Evolutionary conservation across 1,140 invertebrate species (phyloP).

Genomic region (Brachionus koreanus): DNA sequence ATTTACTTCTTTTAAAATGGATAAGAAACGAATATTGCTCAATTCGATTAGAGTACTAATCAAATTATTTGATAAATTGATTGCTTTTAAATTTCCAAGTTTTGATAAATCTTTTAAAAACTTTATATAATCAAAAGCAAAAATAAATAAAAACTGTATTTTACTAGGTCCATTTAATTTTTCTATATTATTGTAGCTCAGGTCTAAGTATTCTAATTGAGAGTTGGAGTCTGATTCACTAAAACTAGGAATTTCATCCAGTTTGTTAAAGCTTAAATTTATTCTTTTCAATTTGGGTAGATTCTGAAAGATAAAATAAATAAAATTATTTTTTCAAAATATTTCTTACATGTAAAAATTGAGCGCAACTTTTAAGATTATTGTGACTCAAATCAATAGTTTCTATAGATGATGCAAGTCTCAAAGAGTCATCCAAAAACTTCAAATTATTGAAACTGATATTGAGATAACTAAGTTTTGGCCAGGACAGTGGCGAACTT

Average conservation of each 20-base stretch:
- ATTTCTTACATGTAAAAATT: not conserved
- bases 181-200: constrained; percentile 34
- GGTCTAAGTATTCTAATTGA: constrained; percentile 17
- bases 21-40: not conserved
- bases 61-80: not conserved
- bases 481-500: constrained; percentile 8
- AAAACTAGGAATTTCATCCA: not conserved
- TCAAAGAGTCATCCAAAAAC: not conserved
- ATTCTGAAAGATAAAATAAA: not conserved
- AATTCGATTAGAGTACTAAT: not conserved
- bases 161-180: not conserved
- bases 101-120: constrained; percentile 7
- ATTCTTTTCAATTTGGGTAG: constrained; percentile 22
- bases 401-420: constrained; percentile 12
- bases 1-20: constrained; percentile 34
- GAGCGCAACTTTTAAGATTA: not conserved
- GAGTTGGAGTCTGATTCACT: not conserved
- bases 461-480: not conserved
- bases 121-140: not conserved
- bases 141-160: not conserved
- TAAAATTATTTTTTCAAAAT: not conserved
- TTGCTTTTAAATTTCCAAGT: not conserved
- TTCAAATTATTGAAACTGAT: not conserved
- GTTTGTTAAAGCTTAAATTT: constrained; percentile 33
- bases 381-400: constrained; percentile 19